Evolutionary conservation across 2,113 vertebrate species (phyloP).

Genomic region (Canis aureus): DNA sequence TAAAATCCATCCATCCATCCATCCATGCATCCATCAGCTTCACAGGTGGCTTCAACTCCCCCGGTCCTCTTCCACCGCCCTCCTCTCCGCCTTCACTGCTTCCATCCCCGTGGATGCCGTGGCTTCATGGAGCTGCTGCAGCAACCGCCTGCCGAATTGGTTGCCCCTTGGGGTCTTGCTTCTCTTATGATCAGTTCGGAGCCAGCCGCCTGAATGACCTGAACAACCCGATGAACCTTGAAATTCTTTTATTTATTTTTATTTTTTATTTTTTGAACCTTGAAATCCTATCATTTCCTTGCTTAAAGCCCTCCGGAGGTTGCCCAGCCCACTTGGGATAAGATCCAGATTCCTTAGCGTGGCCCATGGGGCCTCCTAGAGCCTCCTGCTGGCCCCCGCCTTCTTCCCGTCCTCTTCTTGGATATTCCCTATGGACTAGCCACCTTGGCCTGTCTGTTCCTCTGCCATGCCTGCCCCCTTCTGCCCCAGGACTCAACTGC

Average conservation of each 20-base stretch:
- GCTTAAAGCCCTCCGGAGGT: constrained; percentile 7
- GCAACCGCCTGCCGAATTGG: not conserved
- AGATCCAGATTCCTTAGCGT: not conserved
- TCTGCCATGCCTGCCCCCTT: not conserved
- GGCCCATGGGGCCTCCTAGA: not conserved
- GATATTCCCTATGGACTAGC: not conserved
- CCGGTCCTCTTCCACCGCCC: not conserved
- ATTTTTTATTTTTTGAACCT: not conserved
- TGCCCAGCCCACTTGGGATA: constrained; percentile 36
- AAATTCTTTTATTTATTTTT: not conserved
- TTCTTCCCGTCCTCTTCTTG: not conserved
- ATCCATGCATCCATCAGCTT: not conserved
- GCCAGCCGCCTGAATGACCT: not conserved
- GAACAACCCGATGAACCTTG: constrained; percentile 9
- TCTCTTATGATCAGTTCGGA: not conserved
- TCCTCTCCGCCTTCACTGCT: not conserved
- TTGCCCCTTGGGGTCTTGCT: not conserved
- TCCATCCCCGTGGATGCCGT: not conserved
- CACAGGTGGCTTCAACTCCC: not conserved
- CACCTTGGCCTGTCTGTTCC: not conserved
- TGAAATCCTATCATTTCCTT: not conserved
- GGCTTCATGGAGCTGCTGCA: not conserved
- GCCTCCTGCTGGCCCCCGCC: not conserved
- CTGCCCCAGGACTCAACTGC: not conserved
- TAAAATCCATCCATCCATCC: not conserved